These are phyloP conservation scores for Callopanchax toddi DNA, from an alignment of 2,113 vertebrate genomes.

Conservation along the genomic window DNA sequence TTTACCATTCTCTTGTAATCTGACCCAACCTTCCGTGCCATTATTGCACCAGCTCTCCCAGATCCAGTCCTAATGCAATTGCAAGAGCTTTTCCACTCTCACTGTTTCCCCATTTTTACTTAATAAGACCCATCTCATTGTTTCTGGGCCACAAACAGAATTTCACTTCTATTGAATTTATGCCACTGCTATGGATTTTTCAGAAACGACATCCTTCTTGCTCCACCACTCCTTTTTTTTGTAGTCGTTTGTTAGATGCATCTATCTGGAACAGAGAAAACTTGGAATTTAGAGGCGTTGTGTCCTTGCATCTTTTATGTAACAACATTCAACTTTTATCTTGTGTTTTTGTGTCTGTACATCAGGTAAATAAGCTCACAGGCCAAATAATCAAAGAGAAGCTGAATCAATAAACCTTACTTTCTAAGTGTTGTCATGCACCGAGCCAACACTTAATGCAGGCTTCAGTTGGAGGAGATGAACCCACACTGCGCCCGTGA, in stretches of 20 bases:
- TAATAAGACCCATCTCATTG: slow-evolving; percentile 77
- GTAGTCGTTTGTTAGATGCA: slow-evolving; percentile 18
- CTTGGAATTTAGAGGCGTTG: neutral
- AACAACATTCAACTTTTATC: neutral
- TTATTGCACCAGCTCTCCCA: slow-evolving; percentile 73
- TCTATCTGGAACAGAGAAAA: neutral
- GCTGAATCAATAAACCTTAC: slow-evolving; percentile 27
- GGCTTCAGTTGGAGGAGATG: slow-evolving; percentile 32
- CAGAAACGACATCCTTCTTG: slow-evolving; percentile 26
- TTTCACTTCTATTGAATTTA: slow-evolving; percentile 72
- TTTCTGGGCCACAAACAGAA: slow-evolving; percentile 72
- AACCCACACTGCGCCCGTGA: slow-evolving; percentile 54
- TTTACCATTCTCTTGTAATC: slow-evolving; percentile 69
- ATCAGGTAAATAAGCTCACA: neutral
- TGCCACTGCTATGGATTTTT: slow-evolving; percentile 37
- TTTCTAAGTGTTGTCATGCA: slow-evolving; percentile 11
- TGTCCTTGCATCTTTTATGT: neutral
- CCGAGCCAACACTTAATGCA: slow-evolving; percentile 18
- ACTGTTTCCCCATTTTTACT: slow-evolving; percentile 75
- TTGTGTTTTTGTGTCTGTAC: neutral
- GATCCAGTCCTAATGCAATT: slow-evolving; percentile 78
- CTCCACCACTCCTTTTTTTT: slow-evolving; percentile 14
- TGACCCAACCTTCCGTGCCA: slow-evolving; percentile 61
- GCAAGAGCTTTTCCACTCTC: slow-evolving; percentile 66
- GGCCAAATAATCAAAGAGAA: slow-evolving; percentile 14